A percentile compares a stretch with the other conserved stretches of the same genome.
Evolutionary conservation across 1,140 invertebrate species (phyloP).

Genomic region (Pseudomyrmex concolor): DNA sequence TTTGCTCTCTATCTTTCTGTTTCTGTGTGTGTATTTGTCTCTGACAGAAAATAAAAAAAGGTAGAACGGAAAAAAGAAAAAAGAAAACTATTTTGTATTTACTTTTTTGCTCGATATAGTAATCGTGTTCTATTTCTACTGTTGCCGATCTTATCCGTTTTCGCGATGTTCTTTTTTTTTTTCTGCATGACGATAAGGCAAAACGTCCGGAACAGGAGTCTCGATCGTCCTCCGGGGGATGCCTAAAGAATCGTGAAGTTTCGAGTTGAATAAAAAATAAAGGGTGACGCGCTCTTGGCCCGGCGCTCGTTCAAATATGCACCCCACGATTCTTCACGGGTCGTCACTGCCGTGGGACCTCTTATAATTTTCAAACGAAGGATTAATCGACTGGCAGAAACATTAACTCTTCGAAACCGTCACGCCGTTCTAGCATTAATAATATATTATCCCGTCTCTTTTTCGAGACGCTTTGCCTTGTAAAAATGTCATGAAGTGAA

Average conservation of each 20-base stretch:
- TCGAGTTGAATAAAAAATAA: slow-evolving; percentile 73
- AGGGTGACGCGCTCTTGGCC: slow-evolving; percentile 36
- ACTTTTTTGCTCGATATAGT: slow-evolving; percentile 10
- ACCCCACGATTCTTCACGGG: slow-evolving; percentile 77
- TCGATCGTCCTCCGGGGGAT: slow-evolving; percentile 58
- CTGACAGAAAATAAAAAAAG: slow-evolving; percentile 5
- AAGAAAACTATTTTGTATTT: slow-evolving; percentile 17
- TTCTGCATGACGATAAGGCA: slow-evolving; percentile 60
- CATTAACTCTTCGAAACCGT: slow-evolving; percentile 72
- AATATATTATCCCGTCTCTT: slow-evolving; percentile 62
- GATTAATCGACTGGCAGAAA: slow-evolving; percentile 79
- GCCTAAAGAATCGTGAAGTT: slow-evolving; percentile 71
- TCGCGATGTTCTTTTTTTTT: slow-evolving; percentile 39
- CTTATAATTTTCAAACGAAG: slow-evolving; percentile 79
- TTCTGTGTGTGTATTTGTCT: neutral
- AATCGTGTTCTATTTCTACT: slow-evolving; percentile 30
- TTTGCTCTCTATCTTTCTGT: no score
- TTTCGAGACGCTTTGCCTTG: slow-evolving; percentile 41
- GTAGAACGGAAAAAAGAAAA: neutral
- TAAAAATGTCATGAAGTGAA: slow-evolving; percentile 62
- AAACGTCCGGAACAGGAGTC: slow-evolving; percentile 59
- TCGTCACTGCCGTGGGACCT: slow-evolving; percentile 71
- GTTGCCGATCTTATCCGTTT: slow-evolving; percentile 34
- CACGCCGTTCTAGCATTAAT: slow-evolving; percentile 67
- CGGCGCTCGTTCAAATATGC: slow-evolving; percentile 74